These are phyloP conservation scores for Drosophila punjabiensis DNA, from an alignment of 1,140 invertebrate genomes.

Conservation along the genomic window DNA sequence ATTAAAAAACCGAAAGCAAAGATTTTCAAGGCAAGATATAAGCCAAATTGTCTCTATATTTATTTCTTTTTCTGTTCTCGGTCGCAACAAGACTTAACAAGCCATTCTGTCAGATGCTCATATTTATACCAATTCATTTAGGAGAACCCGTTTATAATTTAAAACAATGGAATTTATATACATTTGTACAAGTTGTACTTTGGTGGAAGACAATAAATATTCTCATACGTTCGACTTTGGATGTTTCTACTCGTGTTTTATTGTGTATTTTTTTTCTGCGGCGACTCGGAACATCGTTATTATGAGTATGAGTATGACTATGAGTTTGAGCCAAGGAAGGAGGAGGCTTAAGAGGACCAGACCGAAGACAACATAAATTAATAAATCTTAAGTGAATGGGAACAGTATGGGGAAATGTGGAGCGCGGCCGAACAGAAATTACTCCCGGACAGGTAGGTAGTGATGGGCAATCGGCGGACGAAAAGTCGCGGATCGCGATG, in stretches of 20 bases:
- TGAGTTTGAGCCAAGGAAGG: not conserved
- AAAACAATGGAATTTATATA: constrained; percentile 56
- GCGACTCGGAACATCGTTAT: constrained; percentile 38
- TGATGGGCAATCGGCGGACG: constrained; percentile 34
- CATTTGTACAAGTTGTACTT: constrained; percentile 53
- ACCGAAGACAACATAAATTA: constrained; percentile 42
- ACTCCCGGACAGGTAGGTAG: constrained; percentile 44
- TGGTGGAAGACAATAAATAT: constrained; percentile 53
- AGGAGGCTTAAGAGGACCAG: constrained; percentile 27
- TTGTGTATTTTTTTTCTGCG: constrained; percentile 33
- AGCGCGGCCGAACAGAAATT: constrained; percentile 39
- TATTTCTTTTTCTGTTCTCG: not conserved
- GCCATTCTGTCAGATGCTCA: constrained; percentile 38
- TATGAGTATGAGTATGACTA: constrained; percentile 18
- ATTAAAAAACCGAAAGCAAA: constrained; percentile 8
- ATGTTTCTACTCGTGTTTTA: constrained; percentile 56
- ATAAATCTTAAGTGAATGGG: constrained; percentile 53
- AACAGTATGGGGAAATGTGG: constrained; percentile 29
- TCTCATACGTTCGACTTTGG: constrained; percentile 47
- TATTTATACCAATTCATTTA: constrained; percentile 51
- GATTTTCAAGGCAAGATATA: constrained; percentile 23
- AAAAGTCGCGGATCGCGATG: constrained; percentile 21
- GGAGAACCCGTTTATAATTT: constrained; percentile 43
- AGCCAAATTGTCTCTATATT: constrained; percentile 11
- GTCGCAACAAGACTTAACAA: constrained; percentile 28